Evolutionary conservation across 2,113 vertebrate genomes (phyloP).

Genomic region (Oxygymnocypris stewartii): DNA sequence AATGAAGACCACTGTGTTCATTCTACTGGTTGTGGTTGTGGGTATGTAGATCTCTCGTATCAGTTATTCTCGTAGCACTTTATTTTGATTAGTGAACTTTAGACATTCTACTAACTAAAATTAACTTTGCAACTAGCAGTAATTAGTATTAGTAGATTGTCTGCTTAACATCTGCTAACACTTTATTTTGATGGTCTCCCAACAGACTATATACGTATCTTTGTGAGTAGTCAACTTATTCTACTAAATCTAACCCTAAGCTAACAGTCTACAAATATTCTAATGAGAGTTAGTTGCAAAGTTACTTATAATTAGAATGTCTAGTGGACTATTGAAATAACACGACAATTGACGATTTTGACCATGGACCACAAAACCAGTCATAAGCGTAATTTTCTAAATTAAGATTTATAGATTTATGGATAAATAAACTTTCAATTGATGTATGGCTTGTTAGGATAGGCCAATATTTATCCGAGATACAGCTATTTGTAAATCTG

Average conservation of each 20-base stretch:
- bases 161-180: background rate
- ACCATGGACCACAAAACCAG: too few species aligned
- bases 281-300: background rate
- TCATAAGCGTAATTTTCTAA: too few species aligned
- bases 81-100: background rate
- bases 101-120: background rate
- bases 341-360: too few species aligned
- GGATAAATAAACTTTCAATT: too few species aligned
- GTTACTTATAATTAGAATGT: background rate
- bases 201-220: background rate
- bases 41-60: constrained; percentile 1
- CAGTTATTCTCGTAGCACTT: background rate
- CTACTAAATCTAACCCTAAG: too few species aligned
- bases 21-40: background rate
- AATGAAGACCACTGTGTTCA: constrained; percentile 6
- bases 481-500: too few species aligned
- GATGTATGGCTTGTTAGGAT: too few species aligned
- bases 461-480: too few species aligned
- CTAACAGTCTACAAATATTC: background rate
- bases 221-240: too few species aligned
- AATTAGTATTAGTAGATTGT: background rate
- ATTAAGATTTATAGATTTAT: too few species aligned
- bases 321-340: background rate
- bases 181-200: background rate
- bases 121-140: background rate